Evolutionary conservation across 2,797 vertebrate genomes (phyloP).

Genomic region (Scarus forsteni): DNA sequence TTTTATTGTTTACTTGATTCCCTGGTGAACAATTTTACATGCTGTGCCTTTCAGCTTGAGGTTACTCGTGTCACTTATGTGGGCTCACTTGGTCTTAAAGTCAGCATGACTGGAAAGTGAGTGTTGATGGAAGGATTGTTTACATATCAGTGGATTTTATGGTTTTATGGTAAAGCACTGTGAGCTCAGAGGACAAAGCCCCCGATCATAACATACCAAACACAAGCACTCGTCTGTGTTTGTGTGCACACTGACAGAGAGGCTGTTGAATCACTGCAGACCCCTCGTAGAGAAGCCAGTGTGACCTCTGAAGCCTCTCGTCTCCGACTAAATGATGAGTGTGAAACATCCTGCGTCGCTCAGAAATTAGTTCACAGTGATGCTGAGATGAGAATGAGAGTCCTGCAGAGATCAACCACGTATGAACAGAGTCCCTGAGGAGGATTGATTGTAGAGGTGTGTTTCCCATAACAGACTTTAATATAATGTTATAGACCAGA

Average conservation of each 20-base stretch:
- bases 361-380: conserved; percentile 69
- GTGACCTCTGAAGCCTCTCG: conserved; percentile 74
- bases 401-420: conserved; percentile 54
- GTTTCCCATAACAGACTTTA: conserved; percentile 28
- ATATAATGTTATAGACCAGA: conserved; percentile 29
- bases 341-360: conserved; percentile 64
- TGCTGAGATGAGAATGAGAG: conserved; percentile 58
- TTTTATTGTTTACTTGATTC: too few species aligned
- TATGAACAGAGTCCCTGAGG: conserved; percentile 48
- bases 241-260: conserved; percentile 1
- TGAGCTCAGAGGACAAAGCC: too few species aligned
- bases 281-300: conserved; percentile 44
- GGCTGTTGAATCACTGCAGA: conserved; percentile 9
- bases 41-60: too few species aligned
- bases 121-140: too few species aligned
- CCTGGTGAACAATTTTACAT: too few species aligned
- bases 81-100: too few species aligned
- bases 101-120: too few species aligned
- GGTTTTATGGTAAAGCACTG: too few species aligned
- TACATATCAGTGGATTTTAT: too few species aligned
- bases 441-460: conserved; percentile 30
- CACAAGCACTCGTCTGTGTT: conserved; percentile 10
- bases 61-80: too few species aligned
- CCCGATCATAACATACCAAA: background rate
- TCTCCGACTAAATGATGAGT: conserved; percentile 63